These are phyloP conservation scores for Dione juno DNA, from an alignment of 2,888 invertebrate genomes.

Conservation along the genomic window DNA sequence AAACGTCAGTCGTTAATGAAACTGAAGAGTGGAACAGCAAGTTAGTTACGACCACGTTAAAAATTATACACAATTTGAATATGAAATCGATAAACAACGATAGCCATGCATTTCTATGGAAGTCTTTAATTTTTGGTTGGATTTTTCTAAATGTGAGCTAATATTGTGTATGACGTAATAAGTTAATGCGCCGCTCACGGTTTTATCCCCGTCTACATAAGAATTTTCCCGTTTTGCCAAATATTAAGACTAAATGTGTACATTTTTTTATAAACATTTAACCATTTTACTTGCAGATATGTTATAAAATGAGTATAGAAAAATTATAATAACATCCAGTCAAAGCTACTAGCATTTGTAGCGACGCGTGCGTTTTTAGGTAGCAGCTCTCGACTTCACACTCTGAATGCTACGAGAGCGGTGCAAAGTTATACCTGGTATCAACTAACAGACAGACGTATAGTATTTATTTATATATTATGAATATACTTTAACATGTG, in stretches of 20 bases:
- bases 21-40: slow-evolving; percentile 25
- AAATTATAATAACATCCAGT: not conserved
- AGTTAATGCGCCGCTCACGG: too few species aligned
- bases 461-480: slow-evolving; percentile 15
- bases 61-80: slow-evolving; percentile 23
- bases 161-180: too few species aligned
- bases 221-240: too few species aligned
- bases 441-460: not conserved
- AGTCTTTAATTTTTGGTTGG: not conserved
- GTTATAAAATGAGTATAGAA: not conserved
- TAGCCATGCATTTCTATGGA: slow-evolving; percentile 2
- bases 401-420: slow-evolving; percentile 50
- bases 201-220: too few species aligned
- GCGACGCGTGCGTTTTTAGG: slow-evolving; percentile 40
- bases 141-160: not conserved
- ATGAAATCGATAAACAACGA: slow-evolving; percentile 5
- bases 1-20: slow-evolving; percentile 26
- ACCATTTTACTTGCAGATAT: not conserved
- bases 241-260: too few species aligned
- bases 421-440: slow-evolving; percentile 35
- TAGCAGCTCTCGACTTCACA: slow-evolving; percentile 51
- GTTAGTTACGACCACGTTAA: slow-evolving; percentile 25
- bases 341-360: not conserved
- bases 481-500: not conserved
- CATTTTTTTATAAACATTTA: too few species aligned